These are phyloP conservation scores for Dendrocincla tyrannina DNA, from an alignment of 2,797 vertebrate species.

Conservation along the genomic window DNA sequence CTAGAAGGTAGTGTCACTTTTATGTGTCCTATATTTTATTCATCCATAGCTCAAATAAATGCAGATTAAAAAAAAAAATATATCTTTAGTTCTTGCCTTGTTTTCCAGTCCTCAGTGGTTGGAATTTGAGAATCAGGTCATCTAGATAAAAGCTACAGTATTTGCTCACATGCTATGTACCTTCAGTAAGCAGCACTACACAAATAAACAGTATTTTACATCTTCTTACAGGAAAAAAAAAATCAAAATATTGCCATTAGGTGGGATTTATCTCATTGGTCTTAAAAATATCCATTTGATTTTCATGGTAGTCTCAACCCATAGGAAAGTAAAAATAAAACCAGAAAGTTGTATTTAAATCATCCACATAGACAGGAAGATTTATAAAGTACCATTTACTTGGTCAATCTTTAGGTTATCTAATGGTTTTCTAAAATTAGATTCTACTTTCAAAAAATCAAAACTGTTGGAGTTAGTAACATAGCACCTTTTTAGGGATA, in stretches of 20 bases:
- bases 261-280: neutral
- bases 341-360: neutral
- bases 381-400: neutral
- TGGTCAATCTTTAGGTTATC: neutral
- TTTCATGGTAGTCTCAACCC: neutral
- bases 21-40: conserved; percentile 46
- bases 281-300: neutral
- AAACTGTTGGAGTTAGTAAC: neutral
- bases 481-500: neutral
- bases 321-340: neutral
- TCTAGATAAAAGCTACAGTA: neutral
- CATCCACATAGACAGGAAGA: neutral
- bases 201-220: neutral
- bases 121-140: neutral
- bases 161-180: neutral
- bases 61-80: neutral
- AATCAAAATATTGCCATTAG: neutral
- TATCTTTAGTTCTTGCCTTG: neutral
- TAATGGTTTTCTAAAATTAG: conserved; percentile 52
- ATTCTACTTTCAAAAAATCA: conserved; percentile 7
- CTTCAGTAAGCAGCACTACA: neutral
- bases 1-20: conserved; percentile 34
- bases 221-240: neutral
- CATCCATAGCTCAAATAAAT: conserved; percentile 30
- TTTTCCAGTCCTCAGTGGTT: neutral